Conservation (phyloP, 1,140 invertebrate species). For the Dysdera silvatica region DNA sequence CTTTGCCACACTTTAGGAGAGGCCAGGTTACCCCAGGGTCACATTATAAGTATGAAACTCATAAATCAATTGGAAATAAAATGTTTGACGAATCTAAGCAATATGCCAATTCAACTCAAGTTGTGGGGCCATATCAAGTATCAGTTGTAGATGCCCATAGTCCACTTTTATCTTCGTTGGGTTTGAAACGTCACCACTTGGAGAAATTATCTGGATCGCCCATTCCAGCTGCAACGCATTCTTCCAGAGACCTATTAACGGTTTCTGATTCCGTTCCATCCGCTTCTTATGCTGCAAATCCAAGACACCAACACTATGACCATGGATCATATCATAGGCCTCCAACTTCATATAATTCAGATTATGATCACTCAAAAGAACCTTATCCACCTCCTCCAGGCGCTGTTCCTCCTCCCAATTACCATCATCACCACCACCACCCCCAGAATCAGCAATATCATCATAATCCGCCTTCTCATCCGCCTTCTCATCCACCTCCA, state of each 20-base stretch:
- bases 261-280: constrained; percentile 11
- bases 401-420: too few relatives aligned
- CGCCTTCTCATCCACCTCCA: too few relatives aligned
- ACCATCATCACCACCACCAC: too few relatives aligned
- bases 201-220: constrained; percentile 3
- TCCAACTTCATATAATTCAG: too few relatives aligned
- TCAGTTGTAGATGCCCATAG: constrained; percentile 13
- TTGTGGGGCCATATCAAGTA: constrained; percentile 12
- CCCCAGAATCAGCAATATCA: too few relatives aligned
- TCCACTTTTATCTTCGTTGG: constrained; percentile 9
- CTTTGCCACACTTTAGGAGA: not conserved
- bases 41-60: constrained; percentile 12
- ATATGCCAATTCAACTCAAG: not conserved
- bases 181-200: constrained; percentile 14
- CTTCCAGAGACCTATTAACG: not conserved
- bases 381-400: not conserved
- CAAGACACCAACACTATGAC: not conserved
- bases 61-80: not conserved
- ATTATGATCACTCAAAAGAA: too few relatives aligned
- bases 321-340: too few relatives aligned
- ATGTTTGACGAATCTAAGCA: constrained; percentile 4
- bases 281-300: constrained; percentile 16
- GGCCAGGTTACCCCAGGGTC: constrained; percentile 9
- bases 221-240: constrained; percentile 3
- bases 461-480: too few relatives aligned